Evolutionary conservation across 2,113 vertebrate genomes (phyloP).

Genomic region (Nymphicus hollandicus): DNA sequence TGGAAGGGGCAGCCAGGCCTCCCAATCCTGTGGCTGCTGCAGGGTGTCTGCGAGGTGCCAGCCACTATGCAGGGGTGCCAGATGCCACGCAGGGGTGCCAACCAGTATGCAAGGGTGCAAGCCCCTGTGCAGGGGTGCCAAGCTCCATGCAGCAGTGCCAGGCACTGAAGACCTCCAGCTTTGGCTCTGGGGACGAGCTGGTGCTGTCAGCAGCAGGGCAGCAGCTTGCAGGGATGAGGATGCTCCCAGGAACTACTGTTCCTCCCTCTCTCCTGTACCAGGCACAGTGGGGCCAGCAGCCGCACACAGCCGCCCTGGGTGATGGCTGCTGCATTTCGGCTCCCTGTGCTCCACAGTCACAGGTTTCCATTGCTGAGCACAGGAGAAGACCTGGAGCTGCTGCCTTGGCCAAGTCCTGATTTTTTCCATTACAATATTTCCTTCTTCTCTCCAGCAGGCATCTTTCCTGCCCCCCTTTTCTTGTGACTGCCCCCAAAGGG

Average conservation of each 20-base stretch:
- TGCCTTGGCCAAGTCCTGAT: neutral
- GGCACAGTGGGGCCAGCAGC: rapidly evolving
- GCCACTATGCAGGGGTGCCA: neutral
- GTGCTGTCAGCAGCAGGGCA: rapidly evolving
- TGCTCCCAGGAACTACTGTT: neutral
- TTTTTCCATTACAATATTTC: neutral
- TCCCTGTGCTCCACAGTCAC: neutral
- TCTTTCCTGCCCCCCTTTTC: neutral
- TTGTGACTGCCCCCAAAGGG: neutral
- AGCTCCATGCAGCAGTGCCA: neutral
- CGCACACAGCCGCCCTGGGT: rapidly evolving
- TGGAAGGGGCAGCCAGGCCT: neutral
- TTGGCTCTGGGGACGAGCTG: rapidly evolving
- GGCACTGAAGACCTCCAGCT: neutral
- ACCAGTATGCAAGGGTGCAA: neutral
- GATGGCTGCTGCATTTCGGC: neutral
- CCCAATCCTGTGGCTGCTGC: rapidly evolving
- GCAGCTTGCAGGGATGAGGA: rapidly evolving
- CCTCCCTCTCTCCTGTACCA: neutral
- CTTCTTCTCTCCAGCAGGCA: neutral
- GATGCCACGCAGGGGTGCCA: neutral
- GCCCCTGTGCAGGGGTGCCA: neutral
- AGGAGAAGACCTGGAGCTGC: rapidly evolving
- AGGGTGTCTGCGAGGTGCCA: neutral
- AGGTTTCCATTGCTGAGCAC: neutral